These are phyloP conservation scores for Nycticorax nycticorax DNA, from an alignment of 2,113 vertebrate species.

Conservation along the genomic window DNA sequence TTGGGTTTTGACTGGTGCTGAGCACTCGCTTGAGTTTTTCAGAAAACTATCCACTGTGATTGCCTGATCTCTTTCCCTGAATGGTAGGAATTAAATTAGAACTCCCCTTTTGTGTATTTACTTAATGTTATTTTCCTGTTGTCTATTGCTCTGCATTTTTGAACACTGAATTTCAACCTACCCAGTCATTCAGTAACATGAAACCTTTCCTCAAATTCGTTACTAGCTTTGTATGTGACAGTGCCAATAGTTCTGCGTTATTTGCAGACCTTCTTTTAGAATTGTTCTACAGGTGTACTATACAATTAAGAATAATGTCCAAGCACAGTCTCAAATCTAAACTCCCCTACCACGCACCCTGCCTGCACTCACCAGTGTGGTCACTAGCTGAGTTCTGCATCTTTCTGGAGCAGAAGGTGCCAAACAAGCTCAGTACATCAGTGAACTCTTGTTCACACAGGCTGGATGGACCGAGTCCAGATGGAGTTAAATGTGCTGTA, in stretches of 20 bases:
- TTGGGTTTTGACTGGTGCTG: not conserved
- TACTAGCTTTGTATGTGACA: not conserved
- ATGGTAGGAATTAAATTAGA: constrained; percentile 14
- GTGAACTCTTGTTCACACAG: not conserved
- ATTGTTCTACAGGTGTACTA: not conserved
- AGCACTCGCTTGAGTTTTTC: not conserved
- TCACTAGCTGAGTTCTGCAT: not conserved
- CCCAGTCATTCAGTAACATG: not conserved
- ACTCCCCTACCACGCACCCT: not conserved
- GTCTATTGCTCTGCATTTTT: not conserved
- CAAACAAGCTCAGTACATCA: not conserved
- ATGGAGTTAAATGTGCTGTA: not conserved
- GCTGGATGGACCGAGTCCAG: not conserved
- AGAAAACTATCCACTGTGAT: not conserved
- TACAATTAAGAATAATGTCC: not conserved
- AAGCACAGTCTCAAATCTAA: not conserved
- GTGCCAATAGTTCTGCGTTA: not conserved
- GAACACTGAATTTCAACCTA: not conserved
- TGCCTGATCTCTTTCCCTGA: not conserved
- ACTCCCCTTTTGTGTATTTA: not conserved
- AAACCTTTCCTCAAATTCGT: not conserved
- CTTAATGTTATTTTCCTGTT: not conserved
- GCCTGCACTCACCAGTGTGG: not conserved
- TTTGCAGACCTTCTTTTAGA: not conserved
- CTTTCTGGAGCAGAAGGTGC: not conserved